Percentiles rank a stretch among this genome's conserved stretches.
These are phyloP conservation scores for Setophaga kirtlandii DNA, from an alignment of 2,113 vertebrate genomes.

Conservation along the genomic window DNA sequence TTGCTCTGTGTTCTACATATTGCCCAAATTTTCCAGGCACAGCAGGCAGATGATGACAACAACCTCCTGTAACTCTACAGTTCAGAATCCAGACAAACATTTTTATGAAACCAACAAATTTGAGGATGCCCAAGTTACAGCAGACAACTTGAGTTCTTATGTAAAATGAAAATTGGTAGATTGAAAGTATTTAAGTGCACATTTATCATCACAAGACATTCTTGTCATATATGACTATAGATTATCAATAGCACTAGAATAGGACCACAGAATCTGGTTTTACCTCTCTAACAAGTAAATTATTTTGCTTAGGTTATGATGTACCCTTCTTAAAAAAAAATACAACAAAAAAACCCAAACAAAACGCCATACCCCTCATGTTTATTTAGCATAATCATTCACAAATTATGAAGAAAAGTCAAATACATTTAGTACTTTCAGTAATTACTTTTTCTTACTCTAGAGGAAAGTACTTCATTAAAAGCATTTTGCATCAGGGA, in stretches of 20 bases:
- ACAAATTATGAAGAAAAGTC: neutral
- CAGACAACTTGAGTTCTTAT: neutral
- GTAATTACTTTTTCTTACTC: neutral
- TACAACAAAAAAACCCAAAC: neutral
- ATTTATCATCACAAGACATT: neutral
- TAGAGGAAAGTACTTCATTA: neutral
- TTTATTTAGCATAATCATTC: neutral
- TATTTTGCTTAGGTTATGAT: neutral
- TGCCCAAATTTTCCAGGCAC: neutral
- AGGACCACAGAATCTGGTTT: neutral
- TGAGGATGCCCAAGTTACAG: neutral
- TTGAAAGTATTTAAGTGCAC: neutral
- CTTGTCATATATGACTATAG: neutral
- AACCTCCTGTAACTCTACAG: neutral
- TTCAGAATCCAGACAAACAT: neutral
- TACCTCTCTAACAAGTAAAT: neutral
- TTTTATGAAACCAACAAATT: neutral
- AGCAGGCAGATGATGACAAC: neutral
- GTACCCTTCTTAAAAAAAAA: neutral
- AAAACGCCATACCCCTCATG: neutral
- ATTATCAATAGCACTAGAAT: neutral
- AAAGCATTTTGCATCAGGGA: neutral
- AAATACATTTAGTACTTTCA: neutral
- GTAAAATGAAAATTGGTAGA: neutral
- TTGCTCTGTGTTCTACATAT: neutral